Evolutionary conservation across 2,888 invertebrate species (phyloP).

Genomic region (Drosophila fungiperda): DNA sequence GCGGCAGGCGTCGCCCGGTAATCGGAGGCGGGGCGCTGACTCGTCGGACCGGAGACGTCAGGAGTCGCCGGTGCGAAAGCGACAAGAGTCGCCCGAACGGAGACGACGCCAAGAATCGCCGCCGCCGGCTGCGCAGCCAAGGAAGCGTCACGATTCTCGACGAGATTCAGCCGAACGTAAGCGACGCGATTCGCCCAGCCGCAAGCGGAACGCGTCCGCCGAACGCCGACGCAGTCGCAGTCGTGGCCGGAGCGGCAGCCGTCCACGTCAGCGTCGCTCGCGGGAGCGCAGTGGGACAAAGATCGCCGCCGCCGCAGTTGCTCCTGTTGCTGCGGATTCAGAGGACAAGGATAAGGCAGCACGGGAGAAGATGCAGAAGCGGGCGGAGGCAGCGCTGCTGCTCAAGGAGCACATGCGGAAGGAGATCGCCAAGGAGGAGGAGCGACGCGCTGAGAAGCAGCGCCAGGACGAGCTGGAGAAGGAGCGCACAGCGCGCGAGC

Average conservation of each 20-base stretch:
- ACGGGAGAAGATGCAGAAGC: conserved; percentile 85
- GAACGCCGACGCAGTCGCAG: conserved; percentile 56
- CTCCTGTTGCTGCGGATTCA: conserved; percentile 33
- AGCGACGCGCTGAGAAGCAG: conserved; percentile 86
- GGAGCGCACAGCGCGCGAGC: conserved; percentile 82
- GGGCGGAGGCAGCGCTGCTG: conserved; percentile 86
- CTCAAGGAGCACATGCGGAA: conserved; percentile 88
- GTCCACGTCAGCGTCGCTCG: conserved; percentile 43
- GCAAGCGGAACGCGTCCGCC: conserved; percentile 49
- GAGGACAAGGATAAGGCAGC: conserved; percentile 80
- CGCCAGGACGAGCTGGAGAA: conserved; percentile 83
- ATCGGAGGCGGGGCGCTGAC: conserved; percentile 14
- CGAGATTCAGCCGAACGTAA: conserved; percentile 49
- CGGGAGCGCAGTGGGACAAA: conserved; percentile 39
- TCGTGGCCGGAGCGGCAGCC: conserved; percentile 57
- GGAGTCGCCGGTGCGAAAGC: conserved; percentile 32
- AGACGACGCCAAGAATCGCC: conserved; percentile 33
- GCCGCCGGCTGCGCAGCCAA: conserved; percentile 37
- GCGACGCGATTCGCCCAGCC: conserved; percentile 52
- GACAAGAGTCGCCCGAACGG: conserved; percentile 32
- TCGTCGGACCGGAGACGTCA: conserved; percentile 28
- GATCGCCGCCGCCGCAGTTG: conserved; percentile 32
- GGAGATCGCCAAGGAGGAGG: conserved; percentile 87
- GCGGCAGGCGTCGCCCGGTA: conserved; percentile 43
- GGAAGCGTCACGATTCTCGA: conserved; percentile 40